Conservation (phyloP, 2,888 invertebrate species). For the Ophion slaviceki region DNA sequence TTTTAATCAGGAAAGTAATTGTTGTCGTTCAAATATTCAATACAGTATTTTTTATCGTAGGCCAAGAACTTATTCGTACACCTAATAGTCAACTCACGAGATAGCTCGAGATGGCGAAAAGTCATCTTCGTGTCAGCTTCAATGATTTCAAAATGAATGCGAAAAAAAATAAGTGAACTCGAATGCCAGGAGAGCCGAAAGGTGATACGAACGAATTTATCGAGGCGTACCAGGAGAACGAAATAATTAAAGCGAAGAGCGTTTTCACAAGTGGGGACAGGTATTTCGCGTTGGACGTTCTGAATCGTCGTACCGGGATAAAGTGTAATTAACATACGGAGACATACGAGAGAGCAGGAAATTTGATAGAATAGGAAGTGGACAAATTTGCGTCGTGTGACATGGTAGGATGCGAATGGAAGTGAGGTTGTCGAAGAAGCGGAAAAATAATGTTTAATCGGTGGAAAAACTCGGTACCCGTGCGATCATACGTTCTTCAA, state of each 20-base stretch:
- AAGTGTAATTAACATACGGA: constrained; percentile 75
- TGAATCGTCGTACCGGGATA: constrained; percentile 66
- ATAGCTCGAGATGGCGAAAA: not conserved
- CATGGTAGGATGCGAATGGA: constrained; percentile 34
- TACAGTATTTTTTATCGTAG: too few relatives aligned
- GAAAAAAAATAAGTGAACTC: constrained; percentile 21
- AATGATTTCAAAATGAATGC: not conserved
- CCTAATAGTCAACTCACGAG: not conserved
- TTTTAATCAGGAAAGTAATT: too few relatives aligned
- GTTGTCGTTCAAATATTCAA: too few relatives aligned
- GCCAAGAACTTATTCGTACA: too few relatives aligned
- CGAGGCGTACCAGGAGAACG: constrained; percentile 54
- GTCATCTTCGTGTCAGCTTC: not conserved
- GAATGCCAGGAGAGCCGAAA: constrained; percentile 3
- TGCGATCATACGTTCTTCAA: constrained; percentile 74
- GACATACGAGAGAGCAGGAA: constrained; percentile 53
- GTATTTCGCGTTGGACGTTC: constrained; percentile 32
- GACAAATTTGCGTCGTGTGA: constrained; percentile 32
- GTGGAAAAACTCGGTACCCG: constrained; percentile 77
- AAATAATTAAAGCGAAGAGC: constrained; percentile 60
- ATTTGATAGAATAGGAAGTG: constrained; percentile 43
- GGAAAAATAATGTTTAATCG: constrained; percentile 81
- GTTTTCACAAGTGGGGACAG: constrained; percentile 18
- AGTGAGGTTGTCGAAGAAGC: constrained; percentile 56
- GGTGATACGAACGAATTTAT: constrained; percentile 58